Conservation (phyloP, 2,888 invertebrate species). For the Cancer borealis region DNA sequence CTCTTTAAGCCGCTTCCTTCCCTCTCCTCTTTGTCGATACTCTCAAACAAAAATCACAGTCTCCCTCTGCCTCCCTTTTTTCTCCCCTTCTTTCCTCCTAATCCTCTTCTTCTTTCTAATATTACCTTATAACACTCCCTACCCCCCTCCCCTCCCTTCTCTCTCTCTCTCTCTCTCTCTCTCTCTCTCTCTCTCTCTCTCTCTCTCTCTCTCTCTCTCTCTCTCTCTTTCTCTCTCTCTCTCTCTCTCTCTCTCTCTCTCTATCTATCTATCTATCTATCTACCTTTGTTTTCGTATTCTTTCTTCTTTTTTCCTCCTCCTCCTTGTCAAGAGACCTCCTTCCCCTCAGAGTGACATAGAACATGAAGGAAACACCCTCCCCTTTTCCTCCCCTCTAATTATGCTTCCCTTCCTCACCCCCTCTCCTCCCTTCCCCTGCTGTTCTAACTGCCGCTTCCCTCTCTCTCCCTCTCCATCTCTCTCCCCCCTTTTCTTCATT, state of each 20-base stretch:
- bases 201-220: not conserved
- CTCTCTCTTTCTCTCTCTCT: not conserved
- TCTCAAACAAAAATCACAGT: not conserved
- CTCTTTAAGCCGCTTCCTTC: not conserved
- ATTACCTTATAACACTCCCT: not conserved
- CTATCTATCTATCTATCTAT: not conserved
- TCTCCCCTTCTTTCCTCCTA: not conserved
- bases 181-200: slow-evolving; percentile 21
- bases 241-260: not conserved
- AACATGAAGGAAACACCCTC: slow-evolving; percentile 46
- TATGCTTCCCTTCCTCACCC: not conserved
- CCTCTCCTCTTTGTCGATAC: not conserved
- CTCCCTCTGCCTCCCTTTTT: not conserved
- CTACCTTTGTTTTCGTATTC: not conserved
- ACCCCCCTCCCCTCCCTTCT: not conserved
- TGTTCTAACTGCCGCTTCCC: not conserved
- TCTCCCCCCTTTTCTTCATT: not conserved
- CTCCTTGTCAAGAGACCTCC: not conserved
- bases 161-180: not conserved
- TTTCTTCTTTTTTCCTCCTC: no score
- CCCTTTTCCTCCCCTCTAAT: slow-evolving; percentile 44
- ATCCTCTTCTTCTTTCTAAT: not conserved
- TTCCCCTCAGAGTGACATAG: not conserved
- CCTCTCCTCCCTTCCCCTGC: not conserved
- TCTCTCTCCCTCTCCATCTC: slow-evolving; percentile 12